phyloP scores from a whole-genome alignment of 2,113 vertebrate genomes.

The Ranitomeya variabilis region DNA sequence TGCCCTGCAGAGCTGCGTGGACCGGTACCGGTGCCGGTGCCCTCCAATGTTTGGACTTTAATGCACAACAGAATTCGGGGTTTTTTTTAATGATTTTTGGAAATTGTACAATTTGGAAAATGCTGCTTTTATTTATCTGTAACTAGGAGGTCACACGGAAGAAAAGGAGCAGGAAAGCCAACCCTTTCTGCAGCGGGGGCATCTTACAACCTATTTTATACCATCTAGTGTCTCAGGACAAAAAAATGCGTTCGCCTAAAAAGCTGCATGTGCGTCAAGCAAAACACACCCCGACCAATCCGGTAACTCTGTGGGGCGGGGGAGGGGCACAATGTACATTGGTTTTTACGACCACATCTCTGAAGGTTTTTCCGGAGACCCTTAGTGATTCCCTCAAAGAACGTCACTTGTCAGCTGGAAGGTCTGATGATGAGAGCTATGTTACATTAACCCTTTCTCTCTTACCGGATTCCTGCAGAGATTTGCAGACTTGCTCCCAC shows the following conservation, averaged over 20 bases:
- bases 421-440: not conserved
- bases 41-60: not conserved
- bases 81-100: not conserved
- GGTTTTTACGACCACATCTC: not conserved
- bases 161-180: not conserved
- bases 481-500: not conserved
- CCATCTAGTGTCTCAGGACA: not conserved
- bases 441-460: not conserved
- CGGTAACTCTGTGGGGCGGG: not conserved
- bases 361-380: not conserved
- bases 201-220: not conserved
- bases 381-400: not conserved
- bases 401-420: not conserved
- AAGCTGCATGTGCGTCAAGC: not conserved
- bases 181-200: not conserved
- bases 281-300: not conserved
- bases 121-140: conserved; percentile 16
- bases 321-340: not conserved
- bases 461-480: not conserved
- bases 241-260: not conserved
- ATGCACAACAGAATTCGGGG: not conserved
- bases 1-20: not conserved
- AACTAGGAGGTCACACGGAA: not conserved
- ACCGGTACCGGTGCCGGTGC: not conserved
- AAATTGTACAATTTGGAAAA: conserved; percentile 4